Evolutionary conservation across 1,140 invertebrate genomes (phyloP).

Genomic region (Chymomyza costata): DNA sequence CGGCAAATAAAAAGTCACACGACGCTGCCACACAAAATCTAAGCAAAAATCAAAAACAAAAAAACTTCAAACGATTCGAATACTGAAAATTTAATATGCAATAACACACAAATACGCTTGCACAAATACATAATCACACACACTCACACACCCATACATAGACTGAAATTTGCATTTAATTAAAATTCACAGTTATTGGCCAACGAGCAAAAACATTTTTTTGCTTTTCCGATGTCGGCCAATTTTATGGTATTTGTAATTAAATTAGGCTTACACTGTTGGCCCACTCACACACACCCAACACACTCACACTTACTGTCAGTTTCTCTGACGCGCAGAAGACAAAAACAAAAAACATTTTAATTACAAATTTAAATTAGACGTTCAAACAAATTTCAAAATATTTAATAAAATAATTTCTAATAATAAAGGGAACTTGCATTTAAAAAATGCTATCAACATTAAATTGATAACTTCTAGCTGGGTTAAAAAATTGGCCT

Average conservation of each 20-base stretch:
- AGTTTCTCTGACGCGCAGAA: constrained; percentile 1
- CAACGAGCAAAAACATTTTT: constrained; percentile 42
- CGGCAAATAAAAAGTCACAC: constrained; percentile 51
- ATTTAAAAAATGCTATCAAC: neutral
- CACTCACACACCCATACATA: constrained; percentile 24
- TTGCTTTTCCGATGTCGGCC: constrained; percentile 12
- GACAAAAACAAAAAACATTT: constrained; percentile 45
- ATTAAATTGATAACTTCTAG: neutral
- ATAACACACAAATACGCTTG: constrained; percentile 24
- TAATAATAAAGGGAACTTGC: too few relatives aligned
- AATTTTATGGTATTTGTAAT: constrained; percentile 59
- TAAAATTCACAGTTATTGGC: constrained; percentile 66
- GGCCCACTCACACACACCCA: constrained; percentile 2
- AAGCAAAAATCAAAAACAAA: too few relatives aligned
- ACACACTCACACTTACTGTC: neutral
- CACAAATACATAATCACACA: constrained; percentile 4
- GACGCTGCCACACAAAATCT: too few relatives aligned
- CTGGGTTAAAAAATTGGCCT: too few relatives aligned
- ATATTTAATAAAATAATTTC: neutral
- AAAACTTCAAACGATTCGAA: constrained; percentile 53
- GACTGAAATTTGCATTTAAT: constrained; percentile 63
- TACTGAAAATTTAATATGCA: constrained; percentile 65
- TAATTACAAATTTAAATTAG: constrained; percentile 58
- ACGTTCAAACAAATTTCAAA: constrained; percentile 4
- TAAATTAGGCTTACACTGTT: constrained; percentile 57